Base-by-base conservation (phyloP, 37 sponge, comb jelly and placozoan genomes). In the Mnemiopsis leidyi region DNA sequence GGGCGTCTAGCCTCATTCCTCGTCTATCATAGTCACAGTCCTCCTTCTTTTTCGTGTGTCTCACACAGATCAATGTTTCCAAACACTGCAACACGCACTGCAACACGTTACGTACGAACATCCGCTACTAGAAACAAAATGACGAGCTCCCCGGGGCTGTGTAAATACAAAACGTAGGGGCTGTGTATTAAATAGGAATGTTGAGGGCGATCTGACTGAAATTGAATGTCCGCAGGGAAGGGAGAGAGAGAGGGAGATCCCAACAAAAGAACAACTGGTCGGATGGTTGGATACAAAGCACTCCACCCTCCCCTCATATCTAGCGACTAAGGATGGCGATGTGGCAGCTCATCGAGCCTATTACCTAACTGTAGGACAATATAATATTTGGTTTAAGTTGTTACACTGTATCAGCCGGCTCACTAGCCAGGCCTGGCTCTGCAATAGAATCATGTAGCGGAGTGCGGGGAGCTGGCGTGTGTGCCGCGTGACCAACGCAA, bases 311-410 rank as follows among this genome's bases (percentile, higher is more conserved):
- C 61, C 61, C 61, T 48, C 61, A 13, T 48, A 48, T 48, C 61
- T 48, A 48, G 5, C 13, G 61, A 48, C 61, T 48, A 48, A 48
- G 13, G 61, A 48, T 48, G 13, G 13, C 9, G 61, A 48, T 48
- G 61, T 48, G 61, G 61, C 61, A 48, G 61, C 61, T 13, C 61
- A 48, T 48, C 61, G 61, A 48, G 61, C 36, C 79, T 77, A 77
- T 77, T 77, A 77, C 79, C 79, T 77, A 77, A 77, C 79, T 77
- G 36, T 34, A 77, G 32, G 79, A 77, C 79, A 77, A 77, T 77
- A 77, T 77, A 77, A 77, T 77, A 32, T 77, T 77, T 77, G 79
- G 79, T 77, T 77, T 77, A 77, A 77, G 79, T 77, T 77, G 79
- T 32, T 77, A 77, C 79, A 77, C 79, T 77, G 79, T 77, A 77